Evolutionary conservation across 1,140 invertebrate species (phyloP).

Genomic region (Hyphantria cunea): DNA sequence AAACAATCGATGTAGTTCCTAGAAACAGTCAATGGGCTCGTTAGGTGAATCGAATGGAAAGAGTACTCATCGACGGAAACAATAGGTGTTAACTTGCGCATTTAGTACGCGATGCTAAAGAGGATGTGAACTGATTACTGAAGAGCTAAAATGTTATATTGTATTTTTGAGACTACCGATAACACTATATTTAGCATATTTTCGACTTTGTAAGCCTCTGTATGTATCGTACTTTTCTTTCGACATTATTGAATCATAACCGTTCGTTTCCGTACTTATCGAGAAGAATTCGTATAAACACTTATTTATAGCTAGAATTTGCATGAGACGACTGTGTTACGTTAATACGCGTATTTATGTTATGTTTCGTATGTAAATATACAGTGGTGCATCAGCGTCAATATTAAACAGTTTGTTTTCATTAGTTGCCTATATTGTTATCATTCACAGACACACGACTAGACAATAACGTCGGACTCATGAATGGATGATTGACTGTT

Average conservation of each 20-base stretch:
- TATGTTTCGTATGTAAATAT: slow-evolving; percentile 36
- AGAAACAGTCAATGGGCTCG: slow-evolving; percentile 44
- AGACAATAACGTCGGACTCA: slow-evolving; percentile 35
- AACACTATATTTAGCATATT: slow-evolving; percentile 1
- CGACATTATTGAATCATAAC: too few species aligned
- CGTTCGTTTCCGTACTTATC: too few species aligned
- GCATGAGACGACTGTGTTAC: slow-evolving; percentile 17
- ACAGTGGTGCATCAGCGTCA: slow-evolving; percentile 8
- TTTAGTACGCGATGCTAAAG: slow-evolving; percentile 38
- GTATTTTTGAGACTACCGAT: background rate
- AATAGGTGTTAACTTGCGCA: slow-evolving; percentile 57
- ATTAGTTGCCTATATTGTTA: slow-evolving; percentile 45
- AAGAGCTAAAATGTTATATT: slow-evolving; percentile 20
- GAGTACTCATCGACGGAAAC: slow-evolving; percentile 50
- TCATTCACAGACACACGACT: slow-evolving; percentile 38
- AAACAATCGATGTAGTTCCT: slow-evolving; percentile 55
- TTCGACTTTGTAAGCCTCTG: background rate
- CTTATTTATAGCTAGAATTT: slow-evolving; percentile 29
- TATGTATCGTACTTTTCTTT: too few species aligned
- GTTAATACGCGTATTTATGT: slow-evolving; percentile 32
- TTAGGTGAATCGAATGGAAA: slow-evolving; percentile 45
- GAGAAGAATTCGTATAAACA: too few species aligned
- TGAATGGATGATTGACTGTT: slow-evolving; percentile 42
- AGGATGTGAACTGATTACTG: slow-evolving; percentile 47
- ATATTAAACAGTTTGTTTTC: slow-evolving; percentile 46